Base-by-base conservation (phyloP, 2,113 vertebrate genomes). In the Erythrolamprus reginae region DNA sequence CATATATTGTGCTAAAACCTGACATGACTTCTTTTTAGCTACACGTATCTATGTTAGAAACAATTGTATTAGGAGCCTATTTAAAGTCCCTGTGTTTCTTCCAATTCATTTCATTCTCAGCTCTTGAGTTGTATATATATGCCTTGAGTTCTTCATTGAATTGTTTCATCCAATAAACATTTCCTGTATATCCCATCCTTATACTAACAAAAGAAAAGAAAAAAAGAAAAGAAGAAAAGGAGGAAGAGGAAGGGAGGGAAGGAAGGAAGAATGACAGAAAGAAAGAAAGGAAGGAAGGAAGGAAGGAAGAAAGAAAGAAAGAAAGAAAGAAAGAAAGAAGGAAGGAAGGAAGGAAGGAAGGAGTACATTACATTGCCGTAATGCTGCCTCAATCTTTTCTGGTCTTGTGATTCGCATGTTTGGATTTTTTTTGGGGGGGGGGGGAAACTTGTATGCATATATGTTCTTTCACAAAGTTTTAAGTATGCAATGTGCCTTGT, bases 181-280 rank as follows among this genome's bases (percentile, higher is more conserved):
- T 3, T 2, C 1, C 65, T 38, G 5, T 77, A 77, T 17, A 70
- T 17, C n/a, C 5, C 13, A 33, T 38, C n/a, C 15, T 77, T 77
- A 38, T 38, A 1, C 15, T 77, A 17, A 33, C 33, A 17, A 70
- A 58, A 58, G 0, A 58, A 58, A 2, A 10, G 12, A 2, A 2
- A 50, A 10, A 2, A 52, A 13, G 3, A 52, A 13, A 13, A 51
- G 50, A 13, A 51, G 50, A 13, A 50, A 2, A 1, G 3, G 1
- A 10, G 15, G 13, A 3, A 51, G 3, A 13, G 15, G 12, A 12
- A 51, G 50, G 50, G 13, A 0, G 50, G 13, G 2, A 12, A 51
- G 12, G 9, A 48, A 1, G 8, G 10, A 1, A 1, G 2, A 1
- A 10, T 0, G 10, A 10, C 10, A 2, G 9, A 50, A 50, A 50